Percentiles rank a stretch among this genome's conserved stretches.
These are phyloP conservation scores for Ips typographus DNA, from an alignment of 1,140 invertebrate genomes.

Conservation along the genomic window DNA sequence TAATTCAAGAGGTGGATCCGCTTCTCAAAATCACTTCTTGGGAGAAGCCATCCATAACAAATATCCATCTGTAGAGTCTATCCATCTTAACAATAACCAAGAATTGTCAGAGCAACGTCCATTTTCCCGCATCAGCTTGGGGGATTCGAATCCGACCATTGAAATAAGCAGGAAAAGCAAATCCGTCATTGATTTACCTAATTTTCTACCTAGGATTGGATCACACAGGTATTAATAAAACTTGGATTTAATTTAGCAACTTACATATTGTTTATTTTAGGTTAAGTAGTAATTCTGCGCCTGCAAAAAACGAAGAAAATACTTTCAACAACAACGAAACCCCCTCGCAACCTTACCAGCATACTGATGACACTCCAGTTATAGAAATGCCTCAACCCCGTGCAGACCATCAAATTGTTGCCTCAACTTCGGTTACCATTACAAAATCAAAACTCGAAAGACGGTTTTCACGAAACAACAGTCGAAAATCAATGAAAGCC, in stretches of 20 bases:
- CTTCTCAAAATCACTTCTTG: constrained; percentile 6
- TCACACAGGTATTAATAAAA: constrained; percentile 10
- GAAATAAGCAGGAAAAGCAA: constrained; percentile 34
- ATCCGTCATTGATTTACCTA: constrained; percentile 37
- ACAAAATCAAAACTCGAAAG: constrained; percentile 32
- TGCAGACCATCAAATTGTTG: not conserved
- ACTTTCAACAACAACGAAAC: constrained; percentile 13
- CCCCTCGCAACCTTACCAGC: not conserved
- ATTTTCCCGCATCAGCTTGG: not conserved
- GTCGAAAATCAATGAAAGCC: constrained; percentile 29
- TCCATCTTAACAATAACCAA: constrained; percentile 19
- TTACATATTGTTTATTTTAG: constrained; percentile 10
- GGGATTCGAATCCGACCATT: constrained; percentile 1
- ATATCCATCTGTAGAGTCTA: constrained; percentile 23
- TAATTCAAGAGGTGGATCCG: not conserved
- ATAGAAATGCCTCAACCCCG: not conserved
- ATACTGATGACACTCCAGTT: not conserved
- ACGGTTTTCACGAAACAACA: constrained; percentile 30
- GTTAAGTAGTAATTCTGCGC: constrained; percentile 46
- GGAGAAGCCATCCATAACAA: constrained; percentile 26
- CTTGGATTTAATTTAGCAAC: too few species aligned
- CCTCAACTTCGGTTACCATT: not conserved
- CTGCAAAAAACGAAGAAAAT: constrained; percentile 39
- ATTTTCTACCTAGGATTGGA: constrained; percentile 38
- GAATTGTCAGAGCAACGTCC: constrained; percentile 1